Evolutionary conservation across 1,140 invertebrate genomes (phyloP), one percentile per base, ranked within the genome.

Genomic region (Pristionchus pacificus): DNA sequence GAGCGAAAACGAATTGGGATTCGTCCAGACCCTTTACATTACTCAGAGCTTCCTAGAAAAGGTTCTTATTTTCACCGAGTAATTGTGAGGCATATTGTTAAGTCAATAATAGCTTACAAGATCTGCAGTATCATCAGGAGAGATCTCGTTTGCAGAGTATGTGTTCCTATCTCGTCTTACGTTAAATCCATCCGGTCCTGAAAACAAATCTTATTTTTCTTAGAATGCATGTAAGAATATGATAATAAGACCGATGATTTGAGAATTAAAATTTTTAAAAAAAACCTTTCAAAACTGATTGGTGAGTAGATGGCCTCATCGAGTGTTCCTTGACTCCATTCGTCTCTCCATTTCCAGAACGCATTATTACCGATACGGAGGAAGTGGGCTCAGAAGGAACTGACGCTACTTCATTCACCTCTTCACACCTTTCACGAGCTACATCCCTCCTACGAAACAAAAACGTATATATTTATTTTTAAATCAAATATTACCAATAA

Each of bases 401-500:
- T 49, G 6, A 6, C 6, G 6, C 6, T 6, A 49, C 6, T 49
- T 49, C 38, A 19, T 49, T 49, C 38, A 6, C 38, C 38, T 49
- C 38, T 6, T 10, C 38, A 49, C 19, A 49, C 19, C 38, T 19
- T 19, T n/a, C n/a, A n/a, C n/a, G n/a, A n/a, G n/a, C n/a, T n/a
- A n/a, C n/a, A n/a, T n/a, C 6, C 38, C 38, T 49, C 19, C 38
- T 10, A 49, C 6, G 19, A 49, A 49, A 49, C 38, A 49, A 49
- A 19, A 49, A 49, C 19, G 6, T 6, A 49, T 49, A 10, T 10
- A 6, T 10, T 10, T 19, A 49, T 49, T 49, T 49, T 49, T 19
- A 64, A 15, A 19, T 49, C 65, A n/a, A n/a, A n/a, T n/a, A n/a
- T 66, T 24, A 66, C 65, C 30, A 55, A 29, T 66, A 66, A 32